These are phyloP conservation scores for Protobothrops flavoviridis DNA, from an alignment of 2,113 vertebrate genomes.

Conservation along the genomic window DNA sequence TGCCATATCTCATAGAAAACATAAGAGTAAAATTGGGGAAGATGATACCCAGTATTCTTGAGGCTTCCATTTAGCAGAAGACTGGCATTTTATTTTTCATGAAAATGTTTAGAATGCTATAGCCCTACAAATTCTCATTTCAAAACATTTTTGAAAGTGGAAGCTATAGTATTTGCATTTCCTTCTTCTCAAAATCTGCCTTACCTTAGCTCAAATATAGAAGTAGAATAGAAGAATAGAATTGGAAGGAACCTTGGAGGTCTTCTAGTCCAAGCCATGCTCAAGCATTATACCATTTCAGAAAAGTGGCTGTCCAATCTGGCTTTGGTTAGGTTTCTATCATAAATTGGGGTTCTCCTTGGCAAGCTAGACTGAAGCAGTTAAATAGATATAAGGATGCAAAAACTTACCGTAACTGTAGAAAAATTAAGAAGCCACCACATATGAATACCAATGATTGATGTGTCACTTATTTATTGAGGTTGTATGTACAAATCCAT, in stretches of 20 bases:
- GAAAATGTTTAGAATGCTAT: not conserved
- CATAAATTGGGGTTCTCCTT: not conserved
- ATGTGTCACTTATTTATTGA: not conserved
- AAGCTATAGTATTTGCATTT: not conserved
- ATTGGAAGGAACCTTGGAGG: not conserved
- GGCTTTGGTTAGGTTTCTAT: not conserved
- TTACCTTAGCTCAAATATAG: not conserved
- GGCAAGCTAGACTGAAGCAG: not conserved
- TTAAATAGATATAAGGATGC: not conserved
- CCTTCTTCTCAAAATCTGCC: not conserved
- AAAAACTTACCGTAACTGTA: not conserved
- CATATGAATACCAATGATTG: not conserved
- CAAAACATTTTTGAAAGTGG: not conserved
- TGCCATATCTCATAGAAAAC: not conserved
- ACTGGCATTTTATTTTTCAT: not conserved
- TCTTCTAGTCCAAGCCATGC: not conserved
- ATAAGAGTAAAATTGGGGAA: not conserved
- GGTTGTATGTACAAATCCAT: not conserved
- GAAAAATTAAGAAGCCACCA: not conserved
- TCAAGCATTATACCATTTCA: not conserved
- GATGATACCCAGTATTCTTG: not conserved
- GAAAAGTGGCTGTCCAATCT: not conserved
- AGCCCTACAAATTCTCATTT: not conserved
- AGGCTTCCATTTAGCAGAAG: not conserved
- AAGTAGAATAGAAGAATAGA: not conserved